A percentile compares a stretch with the other conserved stretches of the same genome.
phyloP scores from a whole-genome alignment of 2,888 invertebrate genomes.

The Odontomyia ornata region DNA sequence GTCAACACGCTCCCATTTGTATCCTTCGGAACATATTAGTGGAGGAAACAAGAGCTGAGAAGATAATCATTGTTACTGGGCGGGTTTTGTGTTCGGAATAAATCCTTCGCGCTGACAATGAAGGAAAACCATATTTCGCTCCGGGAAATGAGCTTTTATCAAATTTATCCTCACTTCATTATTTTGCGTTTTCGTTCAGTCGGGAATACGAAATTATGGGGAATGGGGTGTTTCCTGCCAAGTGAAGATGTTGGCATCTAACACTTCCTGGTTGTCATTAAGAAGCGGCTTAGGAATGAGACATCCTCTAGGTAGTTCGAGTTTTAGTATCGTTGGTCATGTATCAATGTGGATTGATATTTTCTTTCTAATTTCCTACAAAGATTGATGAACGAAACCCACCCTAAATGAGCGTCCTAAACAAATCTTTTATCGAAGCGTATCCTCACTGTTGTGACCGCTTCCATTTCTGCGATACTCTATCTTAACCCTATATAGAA shows the following conservation, averaged over 20 bases:
- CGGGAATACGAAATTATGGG: conserved; percentile 1
- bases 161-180: conserved; percentile 51
- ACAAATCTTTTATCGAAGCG: too few species aligned
- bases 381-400: too few species aligned
- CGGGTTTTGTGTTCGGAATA: conserved; percentile 48
- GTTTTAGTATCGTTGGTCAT: too few species aligned
- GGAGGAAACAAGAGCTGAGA: conserved; percentile 34
- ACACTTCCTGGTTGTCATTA: too few species aligned
- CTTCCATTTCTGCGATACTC: too few species aligned
- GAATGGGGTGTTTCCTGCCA: background rate
- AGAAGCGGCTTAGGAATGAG: too few species aligned
- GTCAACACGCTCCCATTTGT: conserved; percentile 31
- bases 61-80: conserved; percentile 42
- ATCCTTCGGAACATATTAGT: conserved; percentile 39
- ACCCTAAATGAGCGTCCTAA: too few species aligned
- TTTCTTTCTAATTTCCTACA: too few species aligned
- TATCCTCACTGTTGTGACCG: too few species aligned
- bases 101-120: conserved; percentile 49
- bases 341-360: too few species aligned
- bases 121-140: conserved; percentile 51
- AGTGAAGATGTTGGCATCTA: background rate
- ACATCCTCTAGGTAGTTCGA: too few species aligned
- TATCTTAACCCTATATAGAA: too few species aligned
- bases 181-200: conserved; percentile 49
- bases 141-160: conserved; percentile 51